phyloP scores from a whole-genome alignment of 2,113 vertebrate genomes.

The Orcinus orca region DNA sequence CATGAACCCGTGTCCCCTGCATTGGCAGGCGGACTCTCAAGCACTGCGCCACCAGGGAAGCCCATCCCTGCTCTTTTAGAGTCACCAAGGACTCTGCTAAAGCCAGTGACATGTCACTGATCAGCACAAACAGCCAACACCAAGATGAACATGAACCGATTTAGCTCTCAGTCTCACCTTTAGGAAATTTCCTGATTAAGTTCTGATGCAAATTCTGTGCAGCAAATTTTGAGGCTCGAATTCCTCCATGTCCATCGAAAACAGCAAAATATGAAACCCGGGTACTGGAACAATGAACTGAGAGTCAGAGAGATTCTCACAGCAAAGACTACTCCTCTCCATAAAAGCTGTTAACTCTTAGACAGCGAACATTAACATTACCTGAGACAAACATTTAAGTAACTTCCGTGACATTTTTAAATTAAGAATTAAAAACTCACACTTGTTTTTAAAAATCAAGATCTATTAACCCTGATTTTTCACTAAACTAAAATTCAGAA shows the following conservation, averaged over 20 bases:
- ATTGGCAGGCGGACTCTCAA: no score
- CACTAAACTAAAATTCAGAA: neutral
- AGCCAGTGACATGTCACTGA: neutral
- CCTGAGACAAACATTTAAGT: neutral
- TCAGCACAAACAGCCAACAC: neutral
- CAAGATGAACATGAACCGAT: accelerated
- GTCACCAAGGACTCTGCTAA: neutral
- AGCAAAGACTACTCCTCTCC: neutral
- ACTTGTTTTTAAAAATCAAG: neutral
- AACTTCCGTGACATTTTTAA: neutral
- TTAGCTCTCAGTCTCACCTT: slow-evolving; percentile 83
- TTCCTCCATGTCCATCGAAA: slow-evolving; percentile 95
- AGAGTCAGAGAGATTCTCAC: neutral
- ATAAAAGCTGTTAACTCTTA: neutral
- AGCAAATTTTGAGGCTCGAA: slow-evolving; percentile 92
- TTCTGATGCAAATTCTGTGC: slow-evolving; percentile 94
- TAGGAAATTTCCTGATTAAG: slow-evolving; percentile 92
- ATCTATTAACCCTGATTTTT: neutral
- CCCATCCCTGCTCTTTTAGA: neutral
- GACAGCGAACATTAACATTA: neutral
- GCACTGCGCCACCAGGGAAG: no score
- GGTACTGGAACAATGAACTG: slow-evolving; percentile 81
- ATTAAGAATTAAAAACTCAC: neutral
- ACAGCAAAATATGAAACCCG: slow-evolving; percentile 93
- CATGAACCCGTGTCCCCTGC: no score